These are phyloP conservation scores for Mastomys coucha DNA, from an alignment of 2,113 vertebrate genomes.

Conservation along the genomic window DNA sequence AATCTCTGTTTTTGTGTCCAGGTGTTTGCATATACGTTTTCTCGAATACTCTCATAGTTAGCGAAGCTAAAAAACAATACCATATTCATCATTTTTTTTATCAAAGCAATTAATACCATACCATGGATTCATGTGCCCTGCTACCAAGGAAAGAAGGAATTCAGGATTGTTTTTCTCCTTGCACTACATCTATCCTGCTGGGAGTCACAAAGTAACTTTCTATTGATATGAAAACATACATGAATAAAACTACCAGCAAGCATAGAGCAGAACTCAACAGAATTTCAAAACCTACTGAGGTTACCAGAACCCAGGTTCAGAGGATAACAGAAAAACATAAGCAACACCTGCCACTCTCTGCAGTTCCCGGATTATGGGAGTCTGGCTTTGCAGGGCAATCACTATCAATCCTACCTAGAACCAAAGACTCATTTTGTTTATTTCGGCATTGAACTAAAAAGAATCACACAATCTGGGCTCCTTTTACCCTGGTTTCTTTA, in stretches of 20 bases:
- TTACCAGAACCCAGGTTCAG: neutral
- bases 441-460: neutral
- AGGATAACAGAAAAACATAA: neutral
- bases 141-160: neutral
- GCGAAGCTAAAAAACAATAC: neutral
- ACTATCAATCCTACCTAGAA: neutral
- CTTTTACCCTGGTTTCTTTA: neutral
- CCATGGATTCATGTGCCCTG: neutral
- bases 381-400: neutral
- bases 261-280: neutral
- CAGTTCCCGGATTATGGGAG: neutral
- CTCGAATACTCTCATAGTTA: neutral
- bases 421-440: neutral
- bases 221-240: neutral
- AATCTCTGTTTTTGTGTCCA: neutral
- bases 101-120: neutral
- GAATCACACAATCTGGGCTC: neutral
- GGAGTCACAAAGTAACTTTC: neutral
- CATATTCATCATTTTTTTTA: neutral
- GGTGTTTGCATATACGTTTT: neutral
- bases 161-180: neutral
- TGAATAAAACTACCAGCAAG: neutral
- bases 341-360: fast-evolving
- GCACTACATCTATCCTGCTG: neutral
- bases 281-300: neutral